Evolutionary conservation across 2,113 vertebrate species (phyloP), one percentile per base, ranked within the genome.

Genomic region (Bubo bubo): DNA sequence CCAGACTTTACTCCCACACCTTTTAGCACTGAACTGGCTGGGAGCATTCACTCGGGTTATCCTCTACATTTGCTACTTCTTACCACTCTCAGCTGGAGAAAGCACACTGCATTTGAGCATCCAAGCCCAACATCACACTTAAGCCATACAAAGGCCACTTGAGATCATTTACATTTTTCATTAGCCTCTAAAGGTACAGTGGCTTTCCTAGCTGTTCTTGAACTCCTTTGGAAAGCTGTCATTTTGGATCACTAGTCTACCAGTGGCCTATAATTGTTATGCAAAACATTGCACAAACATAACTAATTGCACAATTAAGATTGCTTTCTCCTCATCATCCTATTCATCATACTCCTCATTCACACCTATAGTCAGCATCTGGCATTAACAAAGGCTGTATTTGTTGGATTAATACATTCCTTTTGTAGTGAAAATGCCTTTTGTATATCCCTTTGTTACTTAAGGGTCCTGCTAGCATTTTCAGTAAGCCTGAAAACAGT

Each of bases 121-220:
- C 43, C 56, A n/a, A 90, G 52, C 41, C 68, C 58, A 75, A 10
- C 30, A 34, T 58, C 27, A 35, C 28, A 28, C 52, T 88, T 88
- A 58, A 76, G 37, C 64, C 12, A 0, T 56, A 34, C 27, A 88
- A 88, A 96, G 73, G 75, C 45, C 63, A 30, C 86, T 66, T 79
- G 72, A 90, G 67, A 95, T 95, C 3, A 60, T 85, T 88, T 90
- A 39, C 50, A 8, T 58, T 90, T 96, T 94, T 93, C 74, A 43
- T 74, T 88, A 95, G 30, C 71, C 50, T 75, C 28, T 67, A 75
- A 81, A 68, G 73, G 5, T 68, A 62, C 76, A 71, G 22, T 75
- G 52, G 35, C 74, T 90, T 92, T 90, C 35, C 19, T 86, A 71
- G 77, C 71, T 92, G 41, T 92, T 90, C 93, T 90, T 94, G 79